phyloP scores from a whole-genome alignment of 2,113 vertebrate species.

The Hymenochirus boettgeri region DNA sequence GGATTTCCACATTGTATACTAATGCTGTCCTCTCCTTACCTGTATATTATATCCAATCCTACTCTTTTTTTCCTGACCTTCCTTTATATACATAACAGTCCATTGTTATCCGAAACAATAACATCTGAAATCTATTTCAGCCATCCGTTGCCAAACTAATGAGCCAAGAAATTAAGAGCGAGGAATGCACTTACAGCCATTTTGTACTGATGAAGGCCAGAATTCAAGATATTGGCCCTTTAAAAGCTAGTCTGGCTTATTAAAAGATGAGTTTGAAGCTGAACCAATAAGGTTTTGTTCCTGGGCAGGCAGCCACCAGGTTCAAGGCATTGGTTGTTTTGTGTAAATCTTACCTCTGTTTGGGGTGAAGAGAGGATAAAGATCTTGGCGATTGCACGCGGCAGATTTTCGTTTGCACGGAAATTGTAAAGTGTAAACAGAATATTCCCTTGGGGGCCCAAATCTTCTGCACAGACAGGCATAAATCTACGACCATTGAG shows the following conservation, averaged over 20 bases:
- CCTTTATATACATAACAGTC: too few species aligned
- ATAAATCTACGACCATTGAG: too few species aligned
- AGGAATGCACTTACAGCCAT: slow-evolving; percentile 51
- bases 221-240: slow-evolving; percentile 48
- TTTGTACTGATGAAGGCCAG: slow-evolving; percentile 44
- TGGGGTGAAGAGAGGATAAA: slow-evolving; percentile 29
- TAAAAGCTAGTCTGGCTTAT: slow-evolving; percentile 47
- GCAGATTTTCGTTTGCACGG: not conserved
- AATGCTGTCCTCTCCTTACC: too few species aligned
- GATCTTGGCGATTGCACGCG: not conserved
- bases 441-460: slow-evolving; percentile 9
- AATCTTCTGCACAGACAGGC: too few species aligned
- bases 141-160: slow-evolving; percentile 46
- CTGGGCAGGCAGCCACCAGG: slow-evolving; percentile 39
- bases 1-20: too few species aligned
- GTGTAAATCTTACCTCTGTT: slow-evolving; percentile 4
- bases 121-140: slow-evolving; percentile 55
- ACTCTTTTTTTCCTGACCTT: too few species aligned
- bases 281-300: slow-evolving; percentile 47
- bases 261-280: slow-evolving; percentile 50
- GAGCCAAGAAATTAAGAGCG: slow-evolving; percentile 58
- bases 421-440: slow-evolving; percentile 26
- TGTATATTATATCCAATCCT: too few species aligned
- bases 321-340: not conserved
- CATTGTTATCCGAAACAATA: slow-evolving; percentile 62